These are phyloP conservation scores for Colletes gigas DNA, from an alignment of 1,140 invertebrate species.

Conservation along the genomic window DNA sequence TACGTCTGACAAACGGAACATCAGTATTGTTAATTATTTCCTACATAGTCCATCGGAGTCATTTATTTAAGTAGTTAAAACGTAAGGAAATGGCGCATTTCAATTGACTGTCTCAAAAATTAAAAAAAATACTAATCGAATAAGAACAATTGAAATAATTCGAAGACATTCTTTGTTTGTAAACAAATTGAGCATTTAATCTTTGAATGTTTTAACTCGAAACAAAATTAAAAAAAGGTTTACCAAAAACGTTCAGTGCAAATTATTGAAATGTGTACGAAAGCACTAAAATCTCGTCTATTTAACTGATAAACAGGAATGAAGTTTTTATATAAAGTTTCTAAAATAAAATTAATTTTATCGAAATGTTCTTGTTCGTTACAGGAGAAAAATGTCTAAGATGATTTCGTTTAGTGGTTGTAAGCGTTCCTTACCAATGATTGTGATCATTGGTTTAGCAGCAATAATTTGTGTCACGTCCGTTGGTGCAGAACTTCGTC, in stretches of 20 bases:
- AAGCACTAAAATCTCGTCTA: too few relatives aligned
- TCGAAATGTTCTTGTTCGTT: neutral
- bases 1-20: neutral
- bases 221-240: too few relatives aligned
- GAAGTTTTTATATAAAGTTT: too few relatives aligned
- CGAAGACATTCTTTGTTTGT: too few relatives aligned
- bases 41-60: neutral
- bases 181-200: too few relatives aligned
- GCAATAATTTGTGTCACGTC: neutral
- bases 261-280: too few relatives aligned
- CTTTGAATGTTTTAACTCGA: too few relatives aligned
- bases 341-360: neutral
- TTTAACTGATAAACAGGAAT: too few relatives aligned
- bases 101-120: too few relatives aligned
- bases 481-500: slow-evolving; percentile 36
- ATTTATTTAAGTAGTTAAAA: neutral
- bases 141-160: too few relatives aligned
- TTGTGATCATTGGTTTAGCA: slow-evolving; percentile 14
- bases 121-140: too few relatives aligned
- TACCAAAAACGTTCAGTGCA: too few relatives aligned
- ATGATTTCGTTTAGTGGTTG: slow-evolving; percentile 18
- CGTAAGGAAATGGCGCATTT: neutral
- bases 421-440: neutral
- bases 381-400: neutral
- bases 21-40: slow-evolving; percentile 8